Conservation (phyloP, 2,113 vertebrate species). For the Hylia prasina region DNA sequence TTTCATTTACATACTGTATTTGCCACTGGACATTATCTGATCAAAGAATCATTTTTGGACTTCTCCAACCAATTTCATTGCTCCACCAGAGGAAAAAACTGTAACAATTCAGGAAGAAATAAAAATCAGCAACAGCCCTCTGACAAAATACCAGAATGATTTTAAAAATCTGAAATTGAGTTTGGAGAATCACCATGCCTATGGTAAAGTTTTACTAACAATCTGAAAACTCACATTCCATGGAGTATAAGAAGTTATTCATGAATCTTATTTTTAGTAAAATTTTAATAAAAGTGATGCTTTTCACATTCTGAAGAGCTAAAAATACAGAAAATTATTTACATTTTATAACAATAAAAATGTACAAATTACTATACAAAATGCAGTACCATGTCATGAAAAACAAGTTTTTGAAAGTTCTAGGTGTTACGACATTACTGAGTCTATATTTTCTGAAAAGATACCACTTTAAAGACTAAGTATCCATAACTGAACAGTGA, state of each 20-base stretch:
- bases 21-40: neutral
- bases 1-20: neutral
- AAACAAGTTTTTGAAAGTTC: neutral
- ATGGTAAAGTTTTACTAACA: neutral
- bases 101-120: neutral
- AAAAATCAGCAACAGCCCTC: neutral
- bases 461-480: neutral
- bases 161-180: neutral
- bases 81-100: neutral
- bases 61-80: neutral
- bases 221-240: neutral
- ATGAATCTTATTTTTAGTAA: constrained; percentile 1
- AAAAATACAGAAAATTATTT: constrained; percentile 36
- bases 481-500: neutral
- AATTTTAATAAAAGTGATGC: constrained; percentile 21
- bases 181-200: neutral
- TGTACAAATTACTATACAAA: constrained; percentile 30
- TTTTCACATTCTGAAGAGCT: constrained; percentile 35
- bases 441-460: neutral
- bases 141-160: neutral
- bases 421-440: neutral
- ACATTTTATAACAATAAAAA: constrained; percentile 29
- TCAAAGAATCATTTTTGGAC: neutral
- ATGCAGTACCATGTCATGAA: neutral
- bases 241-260: constrained; percentile 5